Conservation (phyloP, 2,888 invertebrate species). For the Tipula lateralis region DNA sequence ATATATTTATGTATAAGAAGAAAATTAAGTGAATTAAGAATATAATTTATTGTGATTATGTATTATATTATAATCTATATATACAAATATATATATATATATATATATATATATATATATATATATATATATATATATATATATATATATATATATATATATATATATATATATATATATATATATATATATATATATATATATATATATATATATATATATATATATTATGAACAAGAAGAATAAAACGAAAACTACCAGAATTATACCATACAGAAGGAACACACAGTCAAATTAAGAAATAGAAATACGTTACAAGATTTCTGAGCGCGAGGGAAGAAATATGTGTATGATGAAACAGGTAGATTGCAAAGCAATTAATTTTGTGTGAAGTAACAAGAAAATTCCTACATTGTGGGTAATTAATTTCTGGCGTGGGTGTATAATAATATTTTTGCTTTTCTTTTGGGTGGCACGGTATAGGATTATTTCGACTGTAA, state of each 20-base stretch:
- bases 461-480: background rate
- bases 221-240: background rate
- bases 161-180: too few relatives aligned
- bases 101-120: too few relatives aligned
- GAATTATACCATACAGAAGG: background rate
- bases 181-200: too few relatives aligned
- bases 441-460: background rate
- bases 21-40: constrained; percentile 24
- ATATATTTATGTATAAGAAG: background rate
- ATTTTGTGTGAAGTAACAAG: background rate
- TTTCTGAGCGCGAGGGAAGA: background rate
- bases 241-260: background rate
- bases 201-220: too few relatives aligned
- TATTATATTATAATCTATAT: background rate
- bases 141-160: too few relatives aligned
- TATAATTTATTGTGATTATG: constrained; percentile 11
- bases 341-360: background rate
- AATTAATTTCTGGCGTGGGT: background rate
- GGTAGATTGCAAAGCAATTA: background rate
- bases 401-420: background rate
- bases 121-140: too few relatives aligned
- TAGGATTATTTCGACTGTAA: background rate
- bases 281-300: background rate
- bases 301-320: background rate
- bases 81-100: too few relatives aligned